Base-by-base conservation (phyloP, 2,113 vertebrate species). In the Origma solitaria region DNA sequence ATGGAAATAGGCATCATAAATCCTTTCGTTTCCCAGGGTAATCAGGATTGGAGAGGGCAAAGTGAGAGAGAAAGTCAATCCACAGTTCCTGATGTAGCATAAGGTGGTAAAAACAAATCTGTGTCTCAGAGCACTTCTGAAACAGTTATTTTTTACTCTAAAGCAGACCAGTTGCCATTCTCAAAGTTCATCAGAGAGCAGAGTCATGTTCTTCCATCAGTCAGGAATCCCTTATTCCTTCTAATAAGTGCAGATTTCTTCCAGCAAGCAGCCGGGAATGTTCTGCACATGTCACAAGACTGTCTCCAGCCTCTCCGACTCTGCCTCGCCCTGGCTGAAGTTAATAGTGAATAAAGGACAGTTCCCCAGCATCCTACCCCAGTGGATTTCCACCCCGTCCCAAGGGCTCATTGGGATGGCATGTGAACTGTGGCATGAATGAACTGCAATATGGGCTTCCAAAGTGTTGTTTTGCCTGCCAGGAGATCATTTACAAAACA, bases 151-250 rank as follows among this genome's bases (percentile, higher is more conserved):
- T 95, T 93, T 73, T 15, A 66, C 60, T 88, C 50, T 71, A 51
- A 80, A 6, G 4, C 66, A 92, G 64, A 50, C 42, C 44, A 53
- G 28, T 53, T 82, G 73, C 65, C 53, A 45, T 38, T 61, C 44
- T 61, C 31, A 93, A 91, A 90, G 94, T 90, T 94, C 92, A 94
- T 42, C 54, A 73, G 53, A 93, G 88, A 94, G 82, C 83, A 95
- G 54, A 94, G 76, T 93, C 90, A 78, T 94, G 94, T 94, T 91
- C 95, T 88, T 88, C 82, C 60, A 88, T 94, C 85, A 95, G 71
- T 93, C 92, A 96, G 92, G 71, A 96, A 47, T 92, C 64, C 58
- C 79, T 56, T 82, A 66, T 68, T 92, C 71, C 75, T 94, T 91
- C 87, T 82, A 80, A 18, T 69, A 90, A 86, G 64, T 4, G 14